Conservation (phyloP, 1,140 invertebrate genomes). For the Brachionus rotundiformis region DNA sequence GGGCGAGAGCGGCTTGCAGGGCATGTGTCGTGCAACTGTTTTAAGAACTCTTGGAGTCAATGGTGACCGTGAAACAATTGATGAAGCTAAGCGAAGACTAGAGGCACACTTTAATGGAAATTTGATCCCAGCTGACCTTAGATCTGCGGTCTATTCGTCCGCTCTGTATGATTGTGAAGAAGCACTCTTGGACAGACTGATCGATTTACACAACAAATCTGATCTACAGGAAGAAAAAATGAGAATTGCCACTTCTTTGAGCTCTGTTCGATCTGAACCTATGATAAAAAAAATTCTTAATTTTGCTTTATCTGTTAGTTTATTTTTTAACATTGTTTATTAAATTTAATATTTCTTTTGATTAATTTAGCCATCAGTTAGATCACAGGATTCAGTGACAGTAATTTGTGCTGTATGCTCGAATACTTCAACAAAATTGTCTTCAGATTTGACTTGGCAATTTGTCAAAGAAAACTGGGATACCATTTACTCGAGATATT, state of each 20-base stretch:
- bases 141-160: conserved; percentile 75
- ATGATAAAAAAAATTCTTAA: conserved; percentile 78
- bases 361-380: conserved; percentile 75
- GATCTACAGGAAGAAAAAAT: conserved; percentile 91
- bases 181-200: conserved; percentile 21
- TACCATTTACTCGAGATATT: conserved; percentile 74
- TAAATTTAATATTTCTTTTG: neutral
- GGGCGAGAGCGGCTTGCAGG: conserved; percentile 67
- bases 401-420: conserved; percentile 78
- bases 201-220: conserved; percentile 73
- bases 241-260: conserved; percentile 78
- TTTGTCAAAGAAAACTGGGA: conserved; percentile 85
- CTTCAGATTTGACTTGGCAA: conserved; percentile 81
- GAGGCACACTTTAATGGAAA: conserved; percentile 70
- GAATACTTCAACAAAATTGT: conserved; percentile 67
- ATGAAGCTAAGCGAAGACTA: conserved; percentile 71
- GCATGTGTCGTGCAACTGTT: conserved; percentile 79
- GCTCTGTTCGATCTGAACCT: conserved; percentile 70
- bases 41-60: conserved; percentile 77
- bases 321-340: conserved; percentile 53
- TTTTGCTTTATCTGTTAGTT: conserved; percentile 74
- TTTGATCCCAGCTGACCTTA: conserved; percentile 81
- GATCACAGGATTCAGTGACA: conserved; percentile 84
- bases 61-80: conserved; percentile 74
- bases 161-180: conserved; percentile 19